Conservation (phyloP, 2,888 invertebrate genomes). For the Aproaerema taeniolella region DNA sequence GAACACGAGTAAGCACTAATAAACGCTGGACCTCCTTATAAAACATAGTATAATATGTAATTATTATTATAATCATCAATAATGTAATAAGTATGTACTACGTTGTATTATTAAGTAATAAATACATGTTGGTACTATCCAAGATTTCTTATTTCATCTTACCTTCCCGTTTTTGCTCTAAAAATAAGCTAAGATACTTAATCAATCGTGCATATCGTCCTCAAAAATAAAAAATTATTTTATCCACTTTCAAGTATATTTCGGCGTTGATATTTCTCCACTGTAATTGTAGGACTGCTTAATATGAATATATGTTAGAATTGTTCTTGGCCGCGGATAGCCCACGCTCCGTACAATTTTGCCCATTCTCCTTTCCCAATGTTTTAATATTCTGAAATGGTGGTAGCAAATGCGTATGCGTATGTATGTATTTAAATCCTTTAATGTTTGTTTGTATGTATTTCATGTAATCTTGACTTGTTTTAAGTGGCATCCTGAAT, state of each 20-base stretch:
- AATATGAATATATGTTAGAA: not conserved
- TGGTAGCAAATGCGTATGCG: too few species aligned
- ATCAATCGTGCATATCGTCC: not conserved
- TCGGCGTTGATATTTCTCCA: slow-evolving; percentile 6
- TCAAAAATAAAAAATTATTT: slow-evolving; percentile 10
- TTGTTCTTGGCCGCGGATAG: slow-evolving; percentile 3
- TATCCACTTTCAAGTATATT: slow-evolving; percentile 6
- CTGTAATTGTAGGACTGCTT: slow-evolving; percentile 9
- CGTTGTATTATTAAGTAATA: not conserved
- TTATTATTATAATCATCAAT: too few species aligned
- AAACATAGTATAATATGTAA: too few species aligned
- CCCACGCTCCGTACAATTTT: slow-evolving; percentile 6
- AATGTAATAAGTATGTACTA: too few species aligned
- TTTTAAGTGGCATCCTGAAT: too few species aligned
- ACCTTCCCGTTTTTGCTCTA: not conserved
- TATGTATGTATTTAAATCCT: too few species aligned
- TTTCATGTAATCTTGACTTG: too few species aligned
- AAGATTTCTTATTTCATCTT: not conserved
- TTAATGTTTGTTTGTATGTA: too few species aligned
- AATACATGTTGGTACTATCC: not conserved
- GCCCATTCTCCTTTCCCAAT: slow-evolving; percentile 19
- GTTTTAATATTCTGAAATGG: too few species aligned
- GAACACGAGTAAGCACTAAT: too few species aligned
- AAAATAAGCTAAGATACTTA: slow-evolving; percentile 1
- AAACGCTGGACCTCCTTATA: too few species aligned